Evolutionary conservation across 1,140 invertebrate genomes (phyloP).

Genomic region (Anastatus disparis): DNA sequence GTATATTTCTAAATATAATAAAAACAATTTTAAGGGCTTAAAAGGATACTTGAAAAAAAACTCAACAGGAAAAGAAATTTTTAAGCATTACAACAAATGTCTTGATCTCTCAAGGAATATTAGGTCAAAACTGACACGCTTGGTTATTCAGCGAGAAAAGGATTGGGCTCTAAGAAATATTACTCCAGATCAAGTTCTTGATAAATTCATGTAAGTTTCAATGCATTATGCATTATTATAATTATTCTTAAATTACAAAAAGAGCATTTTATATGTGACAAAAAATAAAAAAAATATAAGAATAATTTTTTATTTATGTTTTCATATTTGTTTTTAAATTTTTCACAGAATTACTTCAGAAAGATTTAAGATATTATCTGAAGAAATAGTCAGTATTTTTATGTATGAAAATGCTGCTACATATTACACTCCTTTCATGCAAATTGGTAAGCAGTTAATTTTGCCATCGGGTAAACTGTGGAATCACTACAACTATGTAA

Average conservation of each 20-base stretch:
- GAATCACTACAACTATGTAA: not conserved
- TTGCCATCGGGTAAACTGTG: conserved; percentile 5
- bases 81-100: not conserved
- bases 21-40: not conserved
- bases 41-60: not conserved
- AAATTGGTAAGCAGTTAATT: not conserved
- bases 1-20: not conserved
- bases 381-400: not conserved
- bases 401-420: not conserved
- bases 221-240: not conserved
- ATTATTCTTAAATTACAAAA: not conserved
- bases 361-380: not conserved
- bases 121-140: not conserved
- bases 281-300: too few species aligned
- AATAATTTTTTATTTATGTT: not conserved
- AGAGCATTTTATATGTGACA: too few species aligned
- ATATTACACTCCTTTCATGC: not conserved
- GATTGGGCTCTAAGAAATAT: not conserved
- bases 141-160: not conserved
- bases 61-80: not conserved
- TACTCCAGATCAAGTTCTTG: not conserved
- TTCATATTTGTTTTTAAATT: not conserved
- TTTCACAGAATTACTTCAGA: not conserved
- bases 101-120: not conserved
- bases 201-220: conserved; percentile 2